Percentiles rank a stretch among this genome's conserved stretches.
phyloP scores from a whole-genome alignment of 2,888 invertebrate genomes.

The Leptinotarsa juncta region DNA sequence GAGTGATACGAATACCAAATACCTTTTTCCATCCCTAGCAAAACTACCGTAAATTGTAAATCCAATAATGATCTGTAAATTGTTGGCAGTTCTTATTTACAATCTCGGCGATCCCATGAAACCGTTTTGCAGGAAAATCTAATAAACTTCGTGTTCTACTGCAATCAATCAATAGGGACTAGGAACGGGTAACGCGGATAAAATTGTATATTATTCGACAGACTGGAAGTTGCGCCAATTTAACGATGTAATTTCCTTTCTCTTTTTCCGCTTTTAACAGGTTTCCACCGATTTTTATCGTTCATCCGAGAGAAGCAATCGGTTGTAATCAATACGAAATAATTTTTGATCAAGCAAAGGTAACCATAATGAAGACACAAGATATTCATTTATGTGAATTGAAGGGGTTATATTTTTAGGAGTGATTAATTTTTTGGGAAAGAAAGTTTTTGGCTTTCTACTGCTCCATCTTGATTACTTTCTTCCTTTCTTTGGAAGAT shows the following conservation, averaged over 20 bases:
- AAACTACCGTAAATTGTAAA: not conserved
- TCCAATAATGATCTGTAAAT: slow-evolving; percentile 11
- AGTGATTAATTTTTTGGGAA: too few species aligned
- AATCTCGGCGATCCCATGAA: slow-evolving; percentile 1
- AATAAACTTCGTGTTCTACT: slow-evolving; percentile 16
- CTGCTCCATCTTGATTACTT: too few species aligned
- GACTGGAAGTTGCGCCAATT: slow-evolving; percentile 20
- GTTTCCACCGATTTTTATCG: slow-evolving; percentile 15
- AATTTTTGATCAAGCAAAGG: not conserved
- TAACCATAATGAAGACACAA: too few species aligned
- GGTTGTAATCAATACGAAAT: not conserved
- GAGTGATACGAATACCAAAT: not conserved
- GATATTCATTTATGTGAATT: too few species aligned
- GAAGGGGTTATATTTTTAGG: too few species aligned
- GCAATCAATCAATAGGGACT: slow-evolving; percentile 18
- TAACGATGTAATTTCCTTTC: slow-evolving; percentile 19
- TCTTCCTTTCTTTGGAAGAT: too few species aligned
- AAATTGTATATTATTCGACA: slow-evolving; percentile 18
- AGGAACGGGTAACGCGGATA: slow-evolving; percentile 12
- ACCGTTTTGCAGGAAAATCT: slow-evolving; percentile 11
- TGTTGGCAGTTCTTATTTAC: slow-evolving; percentile 5
- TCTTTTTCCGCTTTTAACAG: slow-evolving; percentile 8
- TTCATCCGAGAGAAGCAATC: slow-evolving; percentile 3
- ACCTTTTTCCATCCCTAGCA: not conserved
- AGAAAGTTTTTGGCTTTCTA: too few species aligned